Evolutionary conservation across 2,113 vertebrate genomes (phyloP).

Genomic region (Kryptolebias marmoratus): DNA sequence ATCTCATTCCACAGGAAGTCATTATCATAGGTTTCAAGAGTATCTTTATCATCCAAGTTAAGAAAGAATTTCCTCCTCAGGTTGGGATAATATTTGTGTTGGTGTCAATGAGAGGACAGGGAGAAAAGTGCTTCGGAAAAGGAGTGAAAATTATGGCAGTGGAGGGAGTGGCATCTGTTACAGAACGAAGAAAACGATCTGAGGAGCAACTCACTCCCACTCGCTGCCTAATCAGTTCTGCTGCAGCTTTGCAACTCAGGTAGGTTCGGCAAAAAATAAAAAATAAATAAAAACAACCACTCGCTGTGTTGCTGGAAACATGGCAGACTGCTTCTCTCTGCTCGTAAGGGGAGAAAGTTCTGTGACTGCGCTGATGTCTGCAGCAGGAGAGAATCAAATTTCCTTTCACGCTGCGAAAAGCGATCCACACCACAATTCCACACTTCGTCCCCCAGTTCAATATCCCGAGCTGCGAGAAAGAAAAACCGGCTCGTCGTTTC

Average conservation of each 20-base stretch:
- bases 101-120: constrained; percentile 67
- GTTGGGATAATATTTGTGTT: constrained; percentile 79
- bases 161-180: constrained; percentile 38
- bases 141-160: constrained; percentile 28
- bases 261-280: background rate
- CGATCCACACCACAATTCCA: constrained; percentile 59
- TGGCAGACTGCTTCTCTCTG: constrained; percentile 31
- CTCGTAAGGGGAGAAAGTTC: constrained; percentile 33
- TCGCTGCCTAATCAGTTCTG: constrained; percentile 16
- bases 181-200: constrained; percentile 11
- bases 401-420: constrained; percentile 67
- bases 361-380: constrained; percentile 56
- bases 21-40: constrained; percentile 75
- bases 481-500: constrained; percentile 52
- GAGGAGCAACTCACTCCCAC: constrained; percentile 12
- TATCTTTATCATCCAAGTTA: constrained; percentile 74
- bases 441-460: constrained; percentile 59
- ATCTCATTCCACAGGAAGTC: constrained; percentile 75
- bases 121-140: constrained; percentile 26
- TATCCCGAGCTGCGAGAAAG: constrained; percentile 54
- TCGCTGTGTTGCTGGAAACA: background rate
- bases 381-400: constrained; percentile 64
- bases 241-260: constrained; percentile 20
- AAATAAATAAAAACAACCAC: background rate
- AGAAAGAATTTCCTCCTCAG: constrained; percentile 74